These are phyloP conservation scores for Bimastos eiseni DNA, from an alignment of 2,888 invertebrate species.

Conservation along the genomic window DNA sequence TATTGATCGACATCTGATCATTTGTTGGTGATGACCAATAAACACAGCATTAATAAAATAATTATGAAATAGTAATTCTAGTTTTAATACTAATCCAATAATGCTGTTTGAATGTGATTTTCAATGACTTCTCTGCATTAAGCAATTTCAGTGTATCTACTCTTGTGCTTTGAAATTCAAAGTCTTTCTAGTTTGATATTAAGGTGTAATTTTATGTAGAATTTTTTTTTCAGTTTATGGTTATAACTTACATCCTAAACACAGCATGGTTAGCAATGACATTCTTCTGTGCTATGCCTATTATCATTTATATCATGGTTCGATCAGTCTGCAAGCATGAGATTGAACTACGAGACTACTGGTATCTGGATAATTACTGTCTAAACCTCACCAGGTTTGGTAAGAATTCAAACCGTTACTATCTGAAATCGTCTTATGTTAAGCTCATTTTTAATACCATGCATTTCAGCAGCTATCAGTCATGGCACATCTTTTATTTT, in stretches of 20 bases:
- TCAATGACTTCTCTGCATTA: background rate
- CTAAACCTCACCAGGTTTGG: constrained; percentile 57
- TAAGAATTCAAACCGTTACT: constrained; percentile 37
- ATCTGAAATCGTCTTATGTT: background rate
- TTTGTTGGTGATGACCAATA: background rate
- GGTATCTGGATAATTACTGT: constrained; percentile 51
- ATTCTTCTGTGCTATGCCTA: constrained; percentile 52
- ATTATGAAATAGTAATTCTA: background rate
- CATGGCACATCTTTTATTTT: background rate
- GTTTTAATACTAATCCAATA: background rate
- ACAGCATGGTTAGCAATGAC: constrained; percentile 57
- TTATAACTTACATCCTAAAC: constrained; percentile 56
- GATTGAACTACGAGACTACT: constrained; percentile 49
- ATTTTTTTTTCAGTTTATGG: constrained; percentile 53
- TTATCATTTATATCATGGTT: constrained; percentile 54
- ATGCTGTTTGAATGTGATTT: background rate
- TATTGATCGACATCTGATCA: background rate
- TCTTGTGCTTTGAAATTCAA: background rate
- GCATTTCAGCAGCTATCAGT: background rate
- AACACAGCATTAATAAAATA: background rate
- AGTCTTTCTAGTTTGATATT: background rate
- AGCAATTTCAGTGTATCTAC: background rate
- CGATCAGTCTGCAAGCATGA: constrained; percentile 54
- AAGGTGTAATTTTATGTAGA: background rate
- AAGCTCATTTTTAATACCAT: background rate